Base-by-base conservation (phyloP, 2,888 invertebrate species). In the Augiades crinisus region DNA sequence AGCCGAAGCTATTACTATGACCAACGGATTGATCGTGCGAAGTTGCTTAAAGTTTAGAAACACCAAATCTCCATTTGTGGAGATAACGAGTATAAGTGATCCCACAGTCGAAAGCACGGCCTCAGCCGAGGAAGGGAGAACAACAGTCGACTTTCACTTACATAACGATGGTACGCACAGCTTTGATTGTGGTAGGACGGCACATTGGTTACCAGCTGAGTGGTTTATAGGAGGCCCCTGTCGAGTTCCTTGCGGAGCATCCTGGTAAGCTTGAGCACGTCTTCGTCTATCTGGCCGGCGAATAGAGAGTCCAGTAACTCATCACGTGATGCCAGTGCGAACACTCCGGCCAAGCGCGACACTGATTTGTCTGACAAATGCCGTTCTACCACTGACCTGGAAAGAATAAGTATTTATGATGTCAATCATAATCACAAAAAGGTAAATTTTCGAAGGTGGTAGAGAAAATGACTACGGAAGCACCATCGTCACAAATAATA, bases 311-410 rank as follows among this genome's bases (percentile, higher is more conserved):
- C 89, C 2, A 89, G 74, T 4, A 89, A 75, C 27, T 88, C 88
- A 3, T 76, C 83, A 17, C 87, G 72, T 0, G 86, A 85, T 0
- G 80, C 87, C 6, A 88, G 71, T 0, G 78, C 67, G 61, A 97
- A 96, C 7, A 97, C 94, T 47, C 93, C 93, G 53, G 96, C 95
- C 50, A 96, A 93, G 2, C 97, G 91, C 1, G 92, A 91, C 30
- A 95, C 90, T 0, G 96, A 95, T 75, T 97, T 97, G 62, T 96
- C 96, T 2, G 96, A 96, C 2, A 97, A 90, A 70, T 97, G 97
- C 21, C 93, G 91, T 65, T 92, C 92, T 43, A 97, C 95, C 30
- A 97, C 92, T 30, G 91, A 86, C 63, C 93, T 93, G 83, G 3
- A 75, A 77, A 30, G 27, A 12, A 13, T 5, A 19, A 37, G 10